phyloP scores from a whole-genome alignment of 2,113 vertebrate genomes.

The Geothlypis trichas region DNA sequence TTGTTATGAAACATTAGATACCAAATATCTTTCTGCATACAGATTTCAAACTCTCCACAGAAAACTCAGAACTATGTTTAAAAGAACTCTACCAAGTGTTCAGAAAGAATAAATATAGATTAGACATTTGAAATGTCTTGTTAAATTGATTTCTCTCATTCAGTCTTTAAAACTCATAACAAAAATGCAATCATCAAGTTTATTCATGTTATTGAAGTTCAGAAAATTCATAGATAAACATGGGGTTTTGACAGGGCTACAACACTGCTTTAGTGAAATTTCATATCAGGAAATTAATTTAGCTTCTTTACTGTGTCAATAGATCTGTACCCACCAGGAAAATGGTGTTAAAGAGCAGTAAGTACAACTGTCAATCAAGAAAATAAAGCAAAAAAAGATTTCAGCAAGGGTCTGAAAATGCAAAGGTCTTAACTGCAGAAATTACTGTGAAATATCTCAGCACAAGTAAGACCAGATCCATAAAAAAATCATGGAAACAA shows the following conservation, averaged over 20 bases:
- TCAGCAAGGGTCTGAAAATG: neutral
- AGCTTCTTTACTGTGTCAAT: neutral
- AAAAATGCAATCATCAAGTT: neutral
- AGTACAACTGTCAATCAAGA: neutral
- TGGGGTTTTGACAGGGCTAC: neutral
- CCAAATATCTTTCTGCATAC: neutral
- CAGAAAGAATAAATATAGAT: constrained; percentile 9
- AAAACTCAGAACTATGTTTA: neutral
- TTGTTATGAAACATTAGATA: neutral
- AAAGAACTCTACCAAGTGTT: neutral
- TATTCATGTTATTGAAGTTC: neutral
- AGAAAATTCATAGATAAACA: neutral
- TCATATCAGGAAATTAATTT: neutral
- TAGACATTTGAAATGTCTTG: neutral
- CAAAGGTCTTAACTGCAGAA: neutral
- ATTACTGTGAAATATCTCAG: neutral
- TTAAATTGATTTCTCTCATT: constrained; percentile 17
- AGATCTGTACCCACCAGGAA: neutral
- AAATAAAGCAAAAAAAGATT: neutral
- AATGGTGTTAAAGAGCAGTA: neutral
- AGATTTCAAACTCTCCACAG: neutral
- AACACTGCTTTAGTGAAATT: neutral
- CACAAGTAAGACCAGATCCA: neutral
- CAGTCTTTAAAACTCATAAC: neutral
- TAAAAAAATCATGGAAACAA: neutral